Percentiles rank a stretch among this genome's conserved stretches.
These are phyloP conservation scores for Meloidogyne floridensis DNA, from an alignment of 1,140 invertebrate species.

Conservation along the genomic window DNA sequence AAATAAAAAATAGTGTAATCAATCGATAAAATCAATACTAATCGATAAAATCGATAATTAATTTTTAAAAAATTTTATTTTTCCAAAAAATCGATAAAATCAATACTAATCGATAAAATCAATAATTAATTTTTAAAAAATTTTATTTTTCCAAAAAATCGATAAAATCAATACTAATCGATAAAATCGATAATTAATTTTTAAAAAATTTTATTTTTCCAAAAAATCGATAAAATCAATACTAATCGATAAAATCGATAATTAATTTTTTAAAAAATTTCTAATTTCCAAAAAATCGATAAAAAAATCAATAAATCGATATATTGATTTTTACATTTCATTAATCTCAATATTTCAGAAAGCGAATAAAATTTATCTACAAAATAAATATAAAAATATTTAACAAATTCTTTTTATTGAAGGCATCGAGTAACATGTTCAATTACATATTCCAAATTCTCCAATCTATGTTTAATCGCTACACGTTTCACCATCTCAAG, in stretches of 20 bases:
- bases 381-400: neutral
- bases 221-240: neutral
- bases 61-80: no score
- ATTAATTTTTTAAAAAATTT: no score
- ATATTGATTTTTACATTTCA: neutral
- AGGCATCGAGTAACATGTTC: conserved; percentile 5
- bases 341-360: neutral
- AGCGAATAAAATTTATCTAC: neutral
- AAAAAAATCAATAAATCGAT: neutral
- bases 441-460: conserved; percentile 24
- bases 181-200: neutral
- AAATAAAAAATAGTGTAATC: no score
- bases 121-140: no score
- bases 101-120: neutral
- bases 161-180: neutral
- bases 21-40: neutral
- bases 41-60: neutral
- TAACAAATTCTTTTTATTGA: neutral
- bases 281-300: neutral
- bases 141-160: neutral
- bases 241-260: neutral
- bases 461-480: conserved; percentile 22
- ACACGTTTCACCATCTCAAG: conserved; percentile 24
- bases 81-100: neutral
- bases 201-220: neutral